Conservation (phyloP, 2,113 vertebrate species). For the Bothrops jararaca region DNA sequence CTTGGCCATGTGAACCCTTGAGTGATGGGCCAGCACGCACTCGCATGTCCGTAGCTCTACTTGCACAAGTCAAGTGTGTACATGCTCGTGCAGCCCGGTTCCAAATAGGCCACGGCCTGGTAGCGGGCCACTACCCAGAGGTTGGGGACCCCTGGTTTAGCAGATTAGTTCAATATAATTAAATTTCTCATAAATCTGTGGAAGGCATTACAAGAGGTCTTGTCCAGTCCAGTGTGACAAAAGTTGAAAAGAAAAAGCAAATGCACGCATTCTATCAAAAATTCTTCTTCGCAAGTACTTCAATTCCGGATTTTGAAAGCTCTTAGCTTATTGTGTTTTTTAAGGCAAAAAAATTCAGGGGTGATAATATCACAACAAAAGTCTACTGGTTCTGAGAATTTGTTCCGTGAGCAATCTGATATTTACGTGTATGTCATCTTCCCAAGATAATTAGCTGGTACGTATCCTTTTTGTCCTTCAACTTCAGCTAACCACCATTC, state of each 20-base stretch:
- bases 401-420: neutral
- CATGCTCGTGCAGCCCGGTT: neutral
- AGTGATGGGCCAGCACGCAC: fast-evolving
- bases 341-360: neutral
- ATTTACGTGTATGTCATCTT: slow-evolving; percentile 93
- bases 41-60: neutral
- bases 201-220: neutral
- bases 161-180: neutral
- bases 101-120: neutral
- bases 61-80: neutral
- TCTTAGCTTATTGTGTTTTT: neutral
- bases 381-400: slow-evolving; percentile 27
- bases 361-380: neutral
- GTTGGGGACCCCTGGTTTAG: neutral
- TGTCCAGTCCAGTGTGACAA: neutral
- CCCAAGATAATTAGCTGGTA: slow-evolving; percentile 93
- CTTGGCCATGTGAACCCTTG: neutral
- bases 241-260: neutral
- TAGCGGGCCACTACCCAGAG: too few relatives aligned
- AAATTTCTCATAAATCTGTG: neutral
- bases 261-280: neutral
- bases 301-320: neutral
- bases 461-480: slow-evolving; percentile 88
- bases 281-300: neutral
- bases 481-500: slow-evolving; percentile 97